These are phyloP conservation scores for Drosophila quinaria DNA, from an alignment of 2,888 invertebrate genomes.

Conservation along the genomic window DNA sequence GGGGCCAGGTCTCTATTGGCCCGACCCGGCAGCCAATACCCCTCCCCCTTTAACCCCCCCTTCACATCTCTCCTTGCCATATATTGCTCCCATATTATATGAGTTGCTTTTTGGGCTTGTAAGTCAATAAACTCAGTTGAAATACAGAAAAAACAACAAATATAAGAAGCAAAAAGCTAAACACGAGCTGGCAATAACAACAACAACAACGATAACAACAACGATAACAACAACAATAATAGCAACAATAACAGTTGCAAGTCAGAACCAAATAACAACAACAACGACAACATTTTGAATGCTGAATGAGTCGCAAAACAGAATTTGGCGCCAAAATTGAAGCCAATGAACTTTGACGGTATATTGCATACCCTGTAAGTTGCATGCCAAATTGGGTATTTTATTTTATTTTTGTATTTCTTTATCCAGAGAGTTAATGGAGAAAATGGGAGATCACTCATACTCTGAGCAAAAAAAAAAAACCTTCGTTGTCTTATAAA, in stretches of 20 bases:
- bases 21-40: background rate
- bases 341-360: conserved; percentile 54
- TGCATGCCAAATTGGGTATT: background rate
- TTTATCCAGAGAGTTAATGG: background rate
- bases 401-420: background rate
- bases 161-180: conserved; percentile 38
- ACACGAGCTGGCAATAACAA: conserved; percentile 51
- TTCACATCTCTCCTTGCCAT: background rate
- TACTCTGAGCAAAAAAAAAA: too few relatives aligned
- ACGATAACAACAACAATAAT: conserved; percentile 18
- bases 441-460: too few relatives aligned
- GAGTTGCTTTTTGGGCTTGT: conserved; percentile 42
- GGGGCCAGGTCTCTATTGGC: conserved; percentile 26
- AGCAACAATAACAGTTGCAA: conserved; percentile 25
- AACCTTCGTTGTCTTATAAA: background rate
- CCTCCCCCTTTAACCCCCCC: background rate
- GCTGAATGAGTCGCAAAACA: conserved; percentile 41
- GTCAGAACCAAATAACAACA: background rate
- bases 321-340: conserved; percentile 57
- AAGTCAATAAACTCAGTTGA: conserved; percentile 64
- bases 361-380: conserved; percentile 24
- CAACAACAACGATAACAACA: conserved; percentile 16
- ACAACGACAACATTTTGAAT: conserved; percentile 15
- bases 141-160: conserved; percentile 21
- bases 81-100: background rate